Conservation (phyloP, 2,888 invertebrate genomes). For the Gastracanthus pulcherrimus region DNA sequence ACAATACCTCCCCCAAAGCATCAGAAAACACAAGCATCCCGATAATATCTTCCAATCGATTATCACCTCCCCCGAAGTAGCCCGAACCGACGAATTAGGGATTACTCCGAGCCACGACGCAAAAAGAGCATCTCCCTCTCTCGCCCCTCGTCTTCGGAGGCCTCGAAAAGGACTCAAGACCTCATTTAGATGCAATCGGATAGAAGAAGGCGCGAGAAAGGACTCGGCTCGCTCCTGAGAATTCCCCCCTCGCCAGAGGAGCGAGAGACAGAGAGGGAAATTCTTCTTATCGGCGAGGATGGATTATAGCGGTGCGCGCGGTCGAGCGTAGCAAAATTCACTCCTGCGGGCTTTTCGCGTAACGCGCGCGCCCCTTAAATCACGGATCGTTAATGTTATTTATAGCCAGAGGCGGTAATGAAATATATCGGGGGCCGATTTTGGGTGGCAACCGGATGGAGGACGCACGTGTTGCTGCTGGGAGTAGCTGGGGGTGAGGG, state of each 20-base stretch:
- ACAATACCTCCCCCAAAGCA: no score
- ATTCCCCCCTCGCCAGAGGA: background rate
- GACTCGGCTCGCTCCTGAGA: background rate
- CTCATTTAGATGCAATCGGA: conserved; percentile 38
- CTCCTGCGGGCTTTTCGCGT: no score
- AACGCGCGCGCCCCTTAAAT: no score
- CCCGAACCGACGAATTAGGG: background rate
- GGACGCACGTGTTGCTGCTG: background rate
- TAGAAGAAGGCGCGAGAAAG: background rate
- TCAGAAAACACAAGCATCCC: background rate
- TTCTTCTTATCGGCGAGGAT: no score
- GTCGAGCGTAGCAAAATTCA: background rate
- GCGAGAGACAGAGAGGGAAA: background rate
- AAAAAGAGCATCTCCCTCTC: no score
- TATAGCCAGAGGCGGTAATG: conserved; percentile 11
- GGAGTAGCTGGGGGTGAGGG: background rate
- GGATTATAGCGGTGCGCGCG: background rate
- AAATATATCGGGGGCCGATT: background rate
- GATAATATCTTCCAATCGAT: background rate
- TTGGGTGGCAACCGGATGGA: no score
- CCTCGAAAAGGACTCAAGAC: background rate
- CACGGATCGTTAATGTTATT: conserved; percentile 36
- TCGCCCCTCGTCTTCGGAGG: background rate
- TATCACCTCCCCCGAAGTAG: background rate
- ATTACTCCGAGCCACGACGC: background rate